Evolutionary conservation across 37 sponge, comb jelly and placozoan genomes (phyloP), one percentile per base, ranked within the genome.

Genomic region (Oscarella lobularis): DNA sequence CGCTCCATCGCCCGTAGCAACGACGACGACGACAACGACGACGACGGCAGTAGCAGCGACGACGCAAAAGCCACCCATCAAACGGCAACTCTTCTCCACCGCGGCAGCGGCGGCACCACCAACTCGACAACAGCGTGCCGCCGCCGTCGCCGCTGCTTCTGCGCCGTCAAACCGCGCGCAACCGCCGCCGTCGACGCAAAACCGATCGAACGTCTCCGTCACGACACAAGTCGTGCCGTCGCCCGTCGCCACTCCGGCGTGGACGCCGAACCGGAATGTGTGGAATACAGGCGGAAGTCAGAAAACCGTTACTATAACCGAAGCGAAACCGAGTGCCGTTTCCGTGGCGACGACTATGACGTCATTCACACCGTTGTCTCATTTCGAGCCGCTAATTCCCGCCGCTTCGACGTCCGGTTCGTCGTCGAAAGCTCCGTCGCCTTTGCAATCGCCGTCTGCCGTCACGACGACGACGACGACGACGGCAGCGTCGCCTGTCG

Each of bases 381-480:
- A 48, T 20, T 48, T 48, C 20, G 60, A 48, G 60, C 60, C 60
- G 20, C 20, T 48, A 20, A 48, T 48, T 48, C 9, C 60, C 14
- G 14, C 9, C 14, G 20, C 60, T 9, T 20, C 60, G 9, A 27
- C 60, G 14, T 9, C 60, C 14, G n/a, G n/a, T n/a, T 48, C 60
- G 60, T 48, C 60, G 60, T 48, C 60, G 60, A 48, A 48, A 48
- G 60, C 60, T 48, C 60, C 60, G 60, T 48, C 60, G 9, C 60
- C 60, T 20, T 9, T 48, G 60, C 60, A 9, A 20, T 48, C 60
- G 60, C 60, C 0, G 85, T 74, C 0, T 32, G 41, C 29, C 66
- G 80, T 60, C 66, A 20, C 14, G 60, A 9, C 9, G 20, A 9
- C 14, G 20, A 20, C 9, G 60, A 48, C 60, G 20, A 48, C 14